Evolutionary conservation across 2,797 vertebrate species (phyloP).

Genomic region (Enteromius viviparus): DNA sequence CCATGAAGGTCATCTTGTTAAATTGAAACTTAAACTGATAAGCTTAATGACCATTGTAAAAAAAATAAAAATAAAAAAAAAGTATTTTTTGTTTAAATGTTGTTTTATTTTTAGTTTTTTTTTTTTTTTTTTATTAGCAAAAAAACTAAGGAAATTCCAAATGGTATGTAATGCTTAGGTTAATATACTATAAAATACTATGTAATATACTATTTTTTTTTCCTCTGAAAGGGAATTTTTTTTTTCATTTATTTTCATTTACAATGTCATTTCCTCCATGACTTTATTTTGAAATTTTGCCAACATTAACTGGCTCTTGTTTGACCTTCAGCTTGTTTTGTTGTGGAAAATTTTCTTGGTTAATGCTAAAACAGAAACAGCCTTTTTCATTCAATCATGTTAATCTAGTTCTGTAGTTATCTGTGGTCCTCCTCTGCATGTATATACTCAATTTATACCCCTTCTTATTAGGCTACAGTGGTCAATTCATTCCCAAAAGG

Average conservation of each 20-base stretch:
- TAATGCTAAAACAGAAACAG: neutral
- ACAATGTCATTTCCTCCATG: neutral
- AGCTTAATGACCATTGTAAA: neutral
- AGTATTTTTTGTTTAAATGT: neutral
- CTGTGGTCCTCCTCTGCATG: neutral
- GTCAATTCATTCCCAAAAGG: constrained; percentile 41
- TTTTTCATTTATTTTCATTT: too few relatives aligned
- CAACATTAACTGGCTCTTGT: neutral
- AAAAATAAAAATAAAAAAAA: too few relatives aligned
- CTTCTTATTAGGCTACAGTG: constrained; percentile 15
- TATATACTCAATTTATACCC: constrained; percentile 13
- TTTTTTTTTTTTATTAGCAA: neutral
- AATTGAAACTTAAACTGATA: neutral
- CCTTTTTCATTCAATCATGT: neutral
- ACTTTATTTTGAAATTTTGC: neutral
- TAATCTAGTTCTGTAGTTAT: constrained; percentile 1
- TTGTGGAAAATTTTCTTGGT: neutral
- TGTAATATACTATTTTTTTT: too few relatives aligned
- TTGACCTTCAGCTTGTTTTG: neutral
- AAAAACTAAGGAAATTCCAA: neutral
- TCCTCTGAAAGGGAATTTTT: neutral
- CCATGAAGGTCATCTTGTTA: neutral
- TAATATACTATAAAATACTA: neutral
- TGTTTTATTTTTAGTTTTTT: neutral
- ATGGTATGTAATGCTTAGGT: neutral